Conservation (phyloP, 2,888 invertebrate species). For the Lithophane socia region DNA sequence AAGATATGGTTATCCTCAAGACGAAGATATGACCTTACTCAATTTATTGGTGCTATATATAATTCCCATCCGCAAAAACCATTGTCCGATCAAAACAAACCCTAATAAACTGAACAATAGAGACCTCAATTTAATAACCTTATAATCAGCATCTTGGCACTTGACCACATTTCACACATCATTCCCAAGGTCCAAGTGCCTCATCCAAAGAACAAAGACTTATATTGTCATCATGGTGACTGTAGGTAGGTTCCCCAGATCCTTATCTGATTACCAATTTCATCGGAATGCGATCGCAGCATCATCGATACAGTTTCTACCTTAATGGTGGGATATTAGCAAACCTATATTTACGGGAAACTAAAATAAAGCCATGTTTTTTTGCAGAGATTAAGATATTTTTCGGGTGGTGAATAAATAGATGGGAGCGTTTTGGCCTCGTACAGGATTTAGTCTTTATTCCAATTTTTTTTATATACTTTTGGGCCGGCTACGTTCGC, state of each 20-base stretch:
- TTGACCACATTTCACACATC: constrained; percentile 53
- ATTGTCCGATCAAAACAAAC: constrained; percentile 16
- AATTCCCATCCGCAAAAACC: background rate
- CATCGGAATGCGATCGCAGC: constrained; percentile 84
- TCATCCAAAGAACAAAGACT: constrained; percentile 68
- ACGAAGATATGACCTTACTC: background rate
- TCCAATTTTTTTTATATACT: no score
- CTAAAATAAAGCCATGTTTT: constrained; percentile 71
- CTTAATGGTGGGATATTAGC: constrained; percentile 84
- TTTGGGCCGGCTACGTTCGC: no score
- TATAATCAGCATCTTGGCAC: constrained; percentile 6
- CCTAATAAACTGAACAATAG: constrained; percentile 46
- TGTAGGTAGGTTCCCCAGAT: constrained; percentile 70
- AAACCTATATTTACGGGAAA: constrained; percentile 70
- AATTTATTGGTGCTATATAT: constrained; percentile 19
- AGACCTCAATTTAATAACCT: constrained; percentile 34
- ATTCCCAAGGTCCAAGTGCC: constrained; percentile 61
- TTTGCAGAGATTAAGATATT: constrained; percentile 61
- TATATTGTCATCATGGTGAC: constrained; percentile 62
- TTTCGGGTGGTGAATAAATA: constrained; percentile 52
- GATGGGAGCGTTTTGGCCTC: no score
- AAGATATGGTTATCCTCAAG: no score
- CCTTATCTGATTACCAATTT: constrained; percentile 88
- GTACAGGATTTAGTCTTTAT: no score
- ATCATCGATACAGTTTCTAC: constrained; percentile 81